These are phyloP conservation scores for Pipistrellus kuhlii DNA, from an alignment of 2,797 vertebrate species.

Conservation along the genomic window DNA sequence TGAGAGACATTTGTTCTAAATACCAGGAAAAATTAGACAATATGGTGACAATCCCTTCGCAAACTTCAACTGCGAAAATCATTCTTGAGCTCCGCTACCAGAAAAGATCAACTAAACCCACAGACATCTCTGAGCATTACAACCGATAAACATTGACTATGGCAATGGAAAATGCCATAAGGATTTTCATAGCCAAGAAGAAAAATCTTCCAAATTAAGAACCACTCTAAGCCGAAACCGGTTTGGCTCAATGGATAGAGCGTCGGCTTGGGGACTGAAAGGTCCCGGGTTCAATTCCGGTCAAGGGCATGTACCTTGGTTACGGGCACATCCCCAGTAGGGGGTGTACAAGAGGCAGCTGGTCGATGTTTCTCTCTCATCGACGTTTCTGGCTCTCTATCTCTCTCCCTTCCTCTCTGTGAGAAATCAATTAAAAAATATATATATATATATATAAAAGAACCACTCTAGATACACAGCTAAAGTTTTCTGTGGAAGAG, in stretches of 20 bases:
- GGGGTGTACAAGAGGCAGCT: no score
- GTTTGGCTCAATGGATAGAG: no score
- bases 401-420: no score
- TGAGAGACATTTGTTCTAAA: slow-evolving; percentile 70
- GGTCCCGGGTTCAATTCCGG: no score
- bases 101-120: slow-evolving; percentile 64
- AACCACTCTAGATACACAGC: not conserved
- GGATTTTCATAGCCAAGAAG: slow-evolving; percentile 51
- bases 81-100: slow-evolving; percentile 42
- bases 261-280: no score
- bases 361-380: no score
- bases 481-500: not conserved
- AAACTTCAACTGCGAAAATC: slow-evolving; percentile 65
- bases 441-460: no score
- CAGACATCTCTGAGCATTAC: slow-evolving; percentile 48
- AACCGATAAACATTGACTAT: slow-evolving; percentile 60
- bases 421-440: no score
- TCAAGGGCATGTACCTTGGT: no score
- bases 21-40: slow-evolving; percentile 61
- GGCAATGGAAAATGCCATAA: slow-evolving; percentile 16
- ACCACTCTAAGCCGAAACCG: no score
- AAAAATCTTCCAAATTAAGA: slow-evolving; percentile 24
- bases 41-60: slow-evolving; percentile 34
- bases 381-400: no score
- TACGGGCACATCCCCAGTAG: no score